phyloP scores from a whole-genome alignment of 1,140 invertebrate genomes.

The Papilio helenus region DNA sequence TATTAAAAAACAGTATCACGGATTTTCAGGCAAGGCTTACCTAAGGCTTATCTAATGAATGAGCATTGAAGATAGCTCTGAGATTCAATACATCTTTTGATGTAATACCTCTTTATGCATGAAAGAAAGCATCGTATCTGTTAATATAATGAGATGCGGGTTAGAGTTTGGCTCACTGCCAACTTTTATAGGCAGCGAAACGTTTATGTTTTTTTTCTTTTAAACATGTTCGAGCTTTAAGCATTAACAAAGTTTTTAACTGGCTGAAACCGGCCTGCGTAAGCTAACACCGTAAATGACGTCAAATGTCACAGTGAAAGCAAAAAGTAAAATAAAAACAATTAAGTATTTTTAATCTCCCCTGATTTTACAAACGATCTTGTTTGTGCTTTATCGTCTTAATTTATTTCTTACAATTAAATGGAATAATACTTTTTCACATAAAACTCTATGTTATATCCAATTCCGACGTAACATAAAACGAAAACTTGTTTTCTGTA shows the following conservation, averaged over 20 bases:
- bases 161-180: conserved; percentile 15
- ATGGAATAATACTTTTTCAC: neutral
- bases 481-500: conserved; percentile 26
- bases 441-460: neutral
- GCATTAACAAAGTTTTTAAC: conserved; percentile 3
- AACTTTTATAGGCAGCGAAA: conserved; percentile 23
- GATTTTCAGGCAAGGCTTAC: neutral
- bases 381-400: neutral
- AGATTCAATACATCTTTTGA: conserved; percentile 18
- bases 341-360: too few species aligned
- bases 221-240: conserved; percentile 8
- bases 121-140: conserved; percentile 18
- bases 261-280: neutral
- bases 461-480: conserved; percentile 8
- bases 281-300: neutral
- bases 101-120: conserved; percentile 13
- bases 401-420: neutral
- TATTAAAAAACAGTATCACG: too few species aligned
- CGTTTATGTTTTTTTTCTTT: conserved; percentile 24
- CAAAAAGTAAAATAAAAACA: neutral
- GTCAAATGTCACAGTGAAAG: neutral
- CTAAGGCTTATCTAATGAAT: neutral
- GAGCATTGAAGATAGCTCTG: neutral
- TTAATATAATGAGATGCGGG: conserved; percentile 25
- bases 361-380: neutral